A percentile compares a stretch with the other conserved stretches of the same genome.
These are phyloP conservation scores for Metalampra italica DNA, from an alignment of 2,888 invertebrate genomes.

Conservation along the genomic window DNA sequence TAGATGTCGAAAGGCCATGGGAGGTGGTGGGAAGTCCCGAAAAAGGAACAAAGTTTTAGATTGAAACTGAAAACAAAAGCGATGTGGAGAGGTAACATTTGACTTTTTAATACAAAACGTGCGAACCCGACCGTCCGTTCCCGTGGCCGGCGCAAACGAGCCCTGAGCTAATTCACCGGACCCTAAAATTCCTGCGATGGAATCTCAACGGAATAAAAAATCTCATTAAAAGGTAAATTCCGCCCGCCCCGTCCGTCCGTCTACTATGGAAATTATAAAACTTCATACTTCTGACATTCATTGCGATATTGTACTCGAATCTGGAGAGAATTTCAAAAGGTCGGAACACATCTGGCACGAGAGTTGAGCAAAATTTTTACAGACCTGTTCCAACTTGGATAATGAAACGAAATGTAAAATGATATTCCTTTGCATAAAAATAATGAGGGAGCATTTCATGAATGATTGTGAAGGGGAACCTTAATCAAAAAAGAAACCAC, in stretches of 20 bases:
- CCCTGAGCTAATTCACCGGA: slow-evolving; percentile 14
- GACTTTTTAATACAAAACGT: slow-evolving; percentile 2
- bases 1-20: no score
- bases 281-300: not conserved
- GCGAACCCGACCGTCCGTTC: not conserved
- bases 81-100: not conserved
- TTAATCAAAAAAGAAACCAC: no score
- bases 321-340: not conserved
- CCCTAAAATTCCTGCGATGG: slow-evolving; percentile 6
- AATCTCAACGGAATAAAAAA: slow-evolving; percentile 5
- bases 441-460: slow-evolving; percentile 5
- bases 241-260: not conserved
- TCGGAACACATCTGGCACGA: not conserved
- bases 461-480: not conserved
- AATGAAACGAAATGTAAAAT: slow-evolving; percentile 6
- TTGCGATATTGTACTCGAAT: not conserved
- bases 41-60: not conserved
- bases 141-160: not conserved
- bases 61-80: not conserved
- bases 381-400: slow-evolving; percentile 6
- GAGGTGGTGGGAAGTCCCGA: no score
- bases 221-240: slow-evolving; percentile 8
- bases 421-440: slow-evolving; percentile 7
- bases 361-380: not conserved
- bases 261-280: not conserved